Base-by-base conservation (phyloP, 1,140 invertebrate genomes). In the Hestina assimilis region DNA sequence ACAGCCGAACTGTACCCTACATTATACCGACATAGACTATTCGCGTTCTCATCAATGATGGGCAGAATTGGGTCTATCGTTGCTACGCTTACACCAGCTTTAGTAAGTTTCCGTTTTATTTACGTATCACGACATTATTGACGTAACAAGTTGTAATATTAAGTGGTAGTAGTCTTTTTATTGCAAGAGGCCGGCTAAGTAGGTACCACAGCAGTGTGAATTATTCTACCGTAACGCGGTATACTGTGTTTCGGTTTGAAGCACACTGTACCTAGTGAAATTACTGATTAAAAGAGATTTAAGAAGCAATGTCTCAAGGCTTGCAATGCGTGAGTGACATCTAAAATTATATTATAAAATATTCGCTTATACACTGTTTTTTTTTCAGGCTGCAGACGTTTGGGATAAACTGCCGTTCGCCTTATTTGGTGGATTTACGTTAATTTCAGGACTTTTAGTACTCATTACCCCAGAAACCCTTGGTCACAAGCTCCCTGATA, bases 1-100 rank as follows among this genome's bases (percentile, higher is more conserved):
- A 93, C 93, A 0, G 90, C 92, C 1, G 93, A 94, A 78, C 85
- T 94, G 68, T 94, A 93, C 70, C 93, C 93, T 7, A 94, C 93
- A 1, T 90, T 90, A 58, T 79, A 93, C 42, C 82, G 93, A 21
- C 91, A 92, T 66, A 92, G 90, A 14, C 67, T 93, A 26, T 89
- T 95, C 42, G 93, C 83, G 58, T 93, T 88, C 60, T 93, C 93
- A 56, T 94, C 94, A 9, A 94, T 94, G 90, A 88, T 93, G 54
- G 94, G 93, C 3, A 83, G 93, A 41, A 81, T 94, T 50, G 94
- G 94, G 0, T 93, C 93, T 12, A 94, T 95, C 83, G 74, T 92
- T 23, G 92, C 93, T 8, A 94, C 94, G 54, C 91, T 94, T 77
- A 92, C 92, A 29, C 92, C 92, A 1, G 79, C 93, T 2, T 31